These are phyloP conservation scores for Xiphorhynchus erythropygius DNA, from an alignment of 2,797 vertebrate genomes.

Conservation along the genomic window DNA sequence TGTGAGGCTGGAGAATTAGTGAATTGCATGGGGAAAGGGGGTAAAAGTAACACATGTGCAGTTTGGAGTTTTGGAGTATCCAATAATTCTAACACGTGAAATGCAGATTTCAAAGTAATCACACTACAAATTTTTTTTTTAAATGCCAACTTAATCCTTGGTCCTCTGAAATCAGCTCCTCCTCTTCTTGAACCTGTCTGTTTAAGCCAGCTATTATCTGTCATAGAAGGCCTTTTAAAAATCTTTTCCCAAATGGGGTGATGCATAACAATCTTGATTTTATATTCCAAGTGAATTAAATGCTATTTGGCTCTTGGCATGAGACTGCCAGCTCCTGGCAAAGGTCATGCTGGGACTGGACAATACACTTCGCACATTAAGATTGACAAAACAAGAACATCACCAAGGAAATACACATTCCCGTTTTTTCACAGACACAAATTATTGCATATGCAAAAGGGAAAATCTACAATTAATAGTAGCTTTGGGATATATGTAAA, in stretches of 20 bases:
- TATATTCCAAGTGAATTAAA: background rate
- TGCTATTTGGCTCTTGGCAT: background rate
- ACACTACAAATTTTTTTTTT: background rate
- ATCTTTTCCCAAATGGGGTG: background rate
- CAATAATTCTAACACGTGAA: background rate
- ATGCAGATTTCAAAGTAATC: background rate
- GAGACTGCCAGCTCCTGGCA: background rate
- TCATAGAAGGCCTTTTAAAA: background rate
- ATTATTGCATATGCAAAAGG: background rate
- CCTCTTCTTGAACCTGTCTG: background rate
- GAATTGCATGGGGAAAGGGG: background rate
- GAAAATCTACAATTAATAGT: background rate
- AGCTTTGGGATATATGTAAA: background rate
- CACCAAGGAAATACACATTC: background rate
- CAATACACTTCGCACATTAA: background rate
- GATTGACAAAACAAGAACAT: background rate
- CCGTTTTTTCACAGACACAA: background rate
- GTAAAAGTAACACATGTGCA: background rate
- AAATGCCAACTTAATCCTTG: background rate
- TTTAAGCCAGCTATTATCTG: background rate
- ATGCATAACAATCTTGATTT: background rate
- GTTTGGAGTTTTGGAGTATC: background rate
- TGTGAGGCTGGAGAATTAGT: background rate
- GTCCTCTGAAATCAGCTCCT: background rate
- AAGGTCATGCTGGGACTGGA: background rate